Evolutionary conservation across 2,888 invertebrate species (phyloP).

Genomic region (Orgyia antiqua): DNA sequence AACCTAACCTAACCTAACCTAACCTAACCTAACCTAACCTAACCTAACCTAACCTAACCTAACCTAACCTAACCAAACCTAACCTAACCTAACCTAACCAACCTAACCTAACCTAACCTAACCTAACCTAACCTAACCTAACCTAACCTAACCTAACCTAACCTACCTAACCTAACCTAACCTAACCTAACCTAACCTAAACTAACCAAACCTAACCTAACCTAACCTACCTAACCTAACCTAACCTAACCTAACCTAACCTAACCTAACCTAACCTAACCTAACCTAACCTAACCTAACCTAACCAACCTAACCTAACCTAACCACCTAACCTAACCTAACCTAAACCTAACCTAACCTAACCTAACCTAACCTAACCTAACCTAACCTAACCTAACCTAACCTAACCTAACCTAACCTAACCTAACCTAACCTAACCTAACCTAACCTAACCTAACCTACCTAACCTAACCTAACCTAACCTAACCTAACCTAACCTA

Average conservation of each 20-base stretch:
- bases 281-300: slow-evolving; percentile 9
- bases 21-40: slow-evolving; percentile 18
- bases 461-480: slow-evolving; percentile 24
- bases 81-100: too few species aligned
- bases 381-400: slow-evolving; percentile 19
- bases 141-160: too few species aligned
- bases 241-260: slow-evolving; percentile 14
- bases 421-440: too few species aligned
- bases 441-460: too few species aligned
- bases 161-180: slow-evolving; percentile 20
- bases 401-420: slow-evolving; percentile 19
- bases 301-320: slow-evolving; percentile 10
- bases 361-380: slow-evolving; percentile 17
- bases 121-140: slow-evolving; percentile 19
- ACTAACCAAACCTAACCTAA: too few species aligned
- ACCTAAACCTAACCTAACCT: too few species aligned
- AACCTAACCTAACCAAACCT: slow-evolving; percentile 17
- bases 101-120: slow-evolving; percentile 19
- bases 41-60: slow-evolving; percentile 15
- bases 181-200: slow-evolving; percentile 18
- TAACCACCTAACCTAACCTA: slow-evolving; percentile 14
- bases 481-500: slow-evolving; percentile 24
- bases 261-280: slow-evolving; percentile 8
- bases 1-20: slow-evolving; percentile 15
- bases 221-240: too few species aligned